Conservation (phyloP, 2,888 invertebrate genomes). For the Tetranychus truncatus region DNA sequence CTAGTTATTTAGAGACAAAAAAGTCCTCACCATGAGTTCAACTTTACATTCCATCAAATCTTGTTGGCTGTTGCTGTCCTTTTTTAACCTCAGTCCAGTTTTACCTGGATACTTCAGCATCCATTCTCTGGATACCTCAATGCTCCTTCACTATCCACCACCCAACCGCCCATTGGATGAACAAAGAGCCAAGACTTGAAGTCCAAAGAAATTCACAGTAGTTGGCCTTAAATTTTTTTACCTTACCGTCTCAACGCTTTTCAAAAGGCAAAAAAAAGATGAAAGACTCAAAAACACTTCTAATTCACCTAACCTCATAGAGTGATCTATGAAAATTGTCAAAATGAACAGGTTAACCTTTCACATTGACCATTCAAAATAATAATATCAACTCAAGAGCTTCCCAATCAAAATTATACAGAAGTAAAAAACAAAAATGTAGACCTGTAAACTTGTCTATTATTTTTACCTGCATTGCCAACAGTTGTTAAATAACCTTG, state of each 20-base stretch:
- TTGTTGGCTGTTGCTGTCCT: too few species aligned
- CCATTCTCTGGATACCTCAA: not conserved
- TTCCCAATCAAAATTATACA: too few species aligned
- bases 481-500: not conserved
- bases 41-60: too few species aligned
- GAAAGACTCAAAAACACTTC: not conserved
- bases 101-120: too few species aligned
- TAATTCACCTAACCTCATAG: not conserved
- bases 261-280: not conserved
- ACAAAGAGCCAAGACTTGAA: not conserved
- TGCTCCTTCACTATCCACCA: not conserved
- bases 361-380: not conserved
- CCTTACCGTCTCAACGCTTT: not conserved
- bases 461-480: not conserved
- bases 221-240: not conserved
- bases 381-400: not conserved
- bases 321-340: slow-evolving; percentile 1
- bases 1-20: too few species aligned
- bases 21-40: too few species aligned
- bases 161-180: not conserved
- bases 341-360: not conserved
- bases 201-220: not conserved
- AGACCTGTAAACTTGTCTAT: not conserved
- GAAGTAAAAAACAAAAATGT: not conserved
- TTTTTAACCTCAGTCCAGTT: too few species aligned